Percentiles rank a stretch among this genome's conserved stretches.
phyloP scores from a whole-genome alignment of 1,140 invertebrate species.

The Stegodyphus dumicola region DNA sequence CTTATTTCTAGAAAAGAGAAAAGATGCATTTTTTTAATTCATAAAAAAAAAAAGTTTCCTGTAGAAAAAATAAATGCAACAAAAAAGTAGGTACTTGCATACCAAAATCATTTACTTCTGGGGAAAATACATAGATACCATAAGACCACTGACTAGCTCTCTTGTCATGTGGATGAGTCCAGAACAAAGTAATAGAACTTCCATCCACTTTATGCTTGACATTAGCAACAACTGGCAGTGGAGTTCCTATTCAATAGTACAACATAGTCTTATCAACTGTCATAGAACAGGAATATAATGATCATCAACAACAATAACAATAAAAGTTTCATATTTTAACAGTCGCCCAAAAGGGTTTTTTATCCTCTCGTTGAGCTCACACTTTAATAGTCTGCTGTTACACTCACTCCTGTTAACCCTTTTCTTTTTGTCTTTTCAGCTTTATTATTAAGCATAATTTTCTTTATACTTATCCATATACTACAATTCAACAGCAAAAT shows the following conservation, averaged over 20 bases:
- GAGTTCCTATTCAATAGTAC: slow-evolving; percentile 64
- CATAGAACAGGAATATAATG: no score
- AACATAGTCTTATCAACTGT: no score
- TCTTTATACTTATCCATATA: no score
- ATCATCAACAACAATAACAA: no score
- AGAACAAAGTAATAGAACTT: slow-evolving; percentile 75
- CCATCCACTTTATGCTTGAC: slow-evolving; percentile 71
- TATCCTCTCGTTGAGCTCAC: no score
- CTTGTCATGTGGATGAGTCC: slow-evolving; percentile 73
- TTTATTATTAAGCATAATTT: no score
- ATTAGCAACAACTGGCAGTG: slow-evolving; percentile 71
- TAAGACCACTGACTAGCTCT: slow-evolving; percentile 74
- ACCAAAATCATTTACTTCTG: slow-evolving; percentile 65
- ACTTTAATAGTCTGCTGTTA: no score
- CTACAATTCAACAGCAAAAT: no score
- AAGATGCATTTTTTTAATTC: not conserved
- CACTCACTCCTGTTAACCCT: no score
- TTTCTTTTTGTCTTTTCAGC: no score
- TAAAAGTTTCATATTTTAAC: no score
- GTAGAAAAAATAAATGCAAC: not conserved
- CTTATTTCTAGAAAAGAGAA: slow-evolving; percentile 25
- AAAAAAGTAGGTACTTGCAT: not conserved
- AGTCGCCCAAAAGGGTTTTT: no score
- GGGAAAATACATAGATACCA: slow-evolving; percentile 72
- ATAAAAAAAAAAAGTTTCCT: not conserved